Evolutionary conservation across 2,888 invertebrate genomes (phyloP), one percentile per base, ranked within the genome.

Genomic region (Embidobia sp.): DNA sequence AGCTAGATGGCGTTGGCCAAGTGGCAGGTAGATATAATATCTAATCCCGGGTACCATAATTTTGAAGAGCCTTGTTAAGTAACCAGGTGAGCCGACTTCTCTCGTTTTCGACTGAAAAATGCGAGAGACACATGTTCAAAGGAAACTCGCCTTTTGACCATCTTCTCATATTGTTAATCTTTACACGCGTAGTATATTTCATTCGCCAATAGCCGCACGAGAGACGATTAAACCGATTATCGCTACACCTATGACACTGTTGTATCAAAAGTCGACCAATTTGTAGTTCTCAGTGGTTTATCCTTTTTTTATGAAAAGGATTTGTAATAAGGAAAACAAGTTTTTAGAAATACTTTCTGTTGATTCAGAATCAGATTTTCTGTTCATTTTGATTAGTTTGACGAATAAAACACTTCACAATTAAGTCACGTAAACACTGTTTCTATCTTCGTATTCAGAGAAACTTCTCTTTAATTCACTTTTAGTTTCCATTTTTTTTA

Each of bases 1-100:
- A 72, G 51, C 63, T 63, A 55, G 57, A 64, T 51, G 51, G 64
- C 55, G 64, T 55, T 67, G 66, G 51, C 63, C 78, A 70, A 55
- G 46, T 73, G 75, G 75, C 73, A 53, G 75, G 75, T 61, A 78
- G 66, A 73, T 70, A 57, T 64, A 70, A 75, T 69, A 70, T 70
- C 75, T 67, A 76, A 78, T 76, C 75, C 75, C 57, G 6, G 64
- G 59, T 72, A 59, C 40, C 67, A 74, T 67, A 55, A 75, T 72
- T 76, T 64, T 75, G 44, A 69, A 57, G 75, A 61, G 40, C 40
- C 69, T 64, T 69, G 64, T 76, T 69, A 76, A 76, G 63, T 69
- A 69, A 64, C 75, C 69, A 55, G 63, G 64, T 69, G 57, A 76
- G 42, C 61, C 57, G 48, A 64, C 64, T 69, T 70, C 69, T 70